Conservation (phyloP, 30 jellyfish, hydroid and myxozoan genomes). For the Phacellophora camtschatica region DNA sequence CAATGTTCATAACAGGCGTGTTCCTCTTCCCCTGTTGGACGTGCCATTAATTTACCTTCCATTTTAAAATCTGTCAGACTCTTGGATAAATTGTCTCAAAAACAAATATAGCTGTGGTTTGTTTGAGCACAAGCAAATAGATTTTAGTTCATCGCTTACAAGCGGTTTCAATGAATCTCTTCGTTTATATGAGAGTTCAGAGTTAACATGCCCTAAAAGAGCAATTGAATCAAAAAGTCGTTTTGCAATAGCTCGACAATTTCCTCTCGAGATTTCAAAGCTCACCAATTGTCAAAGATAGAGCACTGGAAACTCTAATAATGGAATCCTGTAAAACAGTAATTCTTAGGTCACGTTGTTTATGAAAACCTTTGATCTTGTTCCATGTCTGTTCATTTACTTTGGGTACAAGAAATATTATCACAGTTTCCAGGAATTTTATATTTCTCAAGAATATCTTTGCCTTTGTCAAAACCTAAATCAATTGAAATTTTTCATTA, state of each 20-base stretch:
- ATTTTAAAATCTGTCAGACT: too few species aligned
- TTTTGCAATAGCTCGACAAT: constrained; percentile 26
- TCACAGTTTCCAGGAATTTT: constrained; percentile 19
- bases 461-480: constrained; percentile 15
- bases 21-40: too few species aligned
- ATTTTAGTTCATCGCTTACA: constrained; percentile 11
- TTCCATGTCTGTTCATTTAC: constrained; percentile 32
- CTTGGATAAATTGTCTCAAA: too few species aligned
- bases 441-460: constrained; percentile 11
- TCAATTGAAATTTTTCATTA: constrained; percentile 34
- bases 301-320: too few species aligned
- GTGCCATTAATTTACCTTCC: too few species aligned
- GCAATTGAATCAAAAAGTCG: constrained; percentile 36
- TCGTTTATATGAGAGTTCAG: not conserved
- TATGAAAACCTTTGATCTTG: not conserved
- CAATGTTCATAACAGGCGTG: too few species aligned
- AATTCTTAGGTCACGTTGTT: not conserved
- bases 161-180: constrained; percentile 15
- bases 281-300: too few species aligned
- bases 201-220: constrained; percentile 12
- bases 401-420: constrained; percentile 16
- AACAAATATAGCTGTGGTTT: too few species aligned
- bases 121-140: not conserved
- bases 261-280: too few species aligned
- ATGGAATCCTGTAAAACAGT: too few species aligned